Evolutionary conservation across 2,888 invertebrate genomes (phyloP), one percentile per base, ranked within the genome.

Genomic region (Acrobasis suavella): DNA sequence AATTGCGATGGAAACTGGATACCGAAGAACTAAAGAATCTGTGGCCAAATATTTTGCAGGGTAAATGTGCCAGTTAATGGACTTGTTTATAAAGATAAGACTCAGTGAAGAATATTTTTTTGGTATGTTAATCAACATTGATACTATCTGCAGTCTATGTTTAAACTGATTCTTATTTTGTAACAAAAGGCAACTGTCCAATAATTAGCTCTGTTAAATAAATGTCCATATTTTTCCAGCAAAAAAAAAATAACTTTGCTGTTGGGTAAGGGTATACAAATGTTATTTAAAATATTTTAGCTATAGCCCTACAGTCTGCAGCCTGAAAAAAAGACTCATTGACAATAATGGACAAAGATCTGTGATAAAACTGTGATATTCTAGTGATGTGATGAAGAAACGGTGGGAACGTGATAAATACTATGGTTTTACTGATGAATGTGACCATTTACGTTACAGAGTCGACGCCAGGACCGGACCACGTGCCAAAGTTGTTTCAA

Each of bases 391-490:
- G 70, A 69, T 59, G 69, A 70, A 69, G 67, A 65, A 64, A 67
- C 62, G 66, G 68, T 69, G 67, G 50, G 50, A 65, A 63, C 63
- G 69, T 65, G 67, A 63, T 67, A 65, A 38, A 62, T 62, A 60
- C 52, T 67, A 69, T 69, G 69, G 68, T 74, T 78, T 55, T 80
- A 86, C 80, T 91, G 83, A 91, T 81, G 80, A 76, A 65, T 87
- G 68, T 90, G 91, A 91, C 85, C 77, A 89, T 91, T 89, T 91
- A 81, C 81, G 73, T 91, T 91, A 80, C 91, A 91, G 91, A 90
- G 77, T 72, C 80, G 67, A 68, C 83, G 55, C 76, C 82, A 66
- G 85, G 68, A 77, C 77, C 76, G 78, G 84, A 77, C 75, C 77
- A 66, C 87, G 87, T 84, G 87, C 85, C 87, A 88, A 89, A 86